Conservation (phyloP, 2,888 invertebrate species). For the Drosophila putrida region DNA sequence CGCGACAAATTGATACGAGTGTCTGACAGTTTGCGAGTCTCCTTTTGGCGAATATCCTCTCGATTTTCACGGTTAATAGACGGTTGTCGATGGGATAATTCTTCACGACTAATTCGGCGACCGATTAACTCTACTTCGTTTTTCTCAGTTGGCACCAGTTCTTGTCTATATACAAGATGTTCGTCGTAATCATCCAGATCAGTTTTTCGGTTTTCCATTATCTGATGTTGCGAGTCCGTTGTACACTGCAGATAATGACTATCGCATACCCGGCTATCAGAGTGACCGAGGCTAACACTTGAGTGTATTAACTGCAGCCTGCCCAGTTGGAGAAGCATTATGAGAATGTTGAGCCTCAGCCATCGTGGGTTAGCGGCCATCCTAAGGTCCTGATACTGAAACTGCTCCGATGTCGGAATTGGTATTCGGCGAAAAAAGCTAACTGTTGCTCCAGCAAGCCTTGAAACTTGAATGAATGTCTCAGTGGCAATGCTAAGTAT, state of each 20-base stretch:
- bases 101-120: not conserved
- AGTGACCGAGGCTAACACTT: not conserved
- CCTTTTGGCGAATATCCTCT: not conserved
- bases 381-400: constrained; percentile 15
- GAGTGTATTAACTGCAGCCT: constrained; percentile 14
- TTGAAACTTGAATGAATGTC: constrained; percentile 51
- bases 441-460: constrained; percentile 34
- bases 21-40: not conserved
- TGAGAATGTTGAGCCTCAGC: constrained; percentile 51
- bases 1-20: not conserved
- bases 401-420: not conserved
- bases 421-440: not conserved
- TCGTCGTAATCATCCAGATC: constrained; percentile 65
- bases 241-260: constrained; percentile 22
- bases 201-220: constrained; percentile 20
- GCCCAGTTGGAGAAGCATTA: constrained; percentile 41
- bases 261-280: constrained; percentile 31
- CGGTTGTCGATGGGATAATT: not conserved
- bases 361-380: constrained; percentile 52
- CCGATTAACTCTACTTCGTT: not conserved
- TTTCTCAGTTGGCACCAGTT: not conserved
- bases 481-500: constrained; percentile 7
- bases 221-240: constrained; percentile 1
- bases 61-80: not conserved
- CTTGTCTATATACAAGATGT: constrained; percentile 71